phyloP scores from a whole-genome alignment of 2,797 vertebrate species.

The Hylomyscus alleni region DNA sequence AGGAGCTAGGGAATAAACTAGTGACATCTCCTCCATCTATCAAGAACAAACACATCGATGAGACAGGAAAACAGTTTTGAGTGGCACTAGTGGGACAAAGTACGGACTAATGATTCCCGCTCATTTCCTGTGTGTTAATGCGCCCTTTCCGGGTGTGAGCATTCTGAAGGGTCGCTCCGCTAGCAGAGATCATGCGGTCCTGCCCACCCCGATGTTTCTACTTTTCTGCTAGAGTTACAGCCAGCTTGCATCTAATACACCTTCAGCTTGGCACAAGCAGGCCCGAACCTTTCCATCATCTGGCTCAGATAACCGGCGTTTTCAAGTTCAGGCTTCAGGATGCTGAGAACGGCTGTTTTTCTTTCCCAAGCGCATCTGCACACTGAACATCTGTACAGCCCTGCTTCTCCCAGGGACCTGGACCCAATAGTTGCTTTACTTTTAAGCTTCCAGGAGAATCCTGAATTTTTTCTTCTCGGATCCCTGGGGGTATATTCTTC shows the following conservation, averaged over 20 bases:
- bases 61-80: not conserved
- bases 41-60: not conserved
- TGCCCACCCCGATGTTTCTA: constrained; percentile 1
- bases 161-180: constrained; percentile 58
- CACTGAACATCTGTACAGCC: not conserved
- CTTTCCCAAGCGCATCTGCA: not conserved
- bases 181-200: not conserved
- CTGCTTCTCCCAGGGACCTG: not conserved
- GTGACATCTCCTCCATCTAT: not conserved
- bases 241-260: constrained; percentile 53
- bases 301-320: constrained; percentile 51
- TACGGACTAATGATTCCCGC: not conserved
- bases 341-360: not conserved
- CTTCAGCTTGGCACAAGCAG: constrained; percentile 59
- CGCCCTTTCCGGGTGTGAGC: not conserved
- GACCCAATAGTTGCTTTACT: not conserved
- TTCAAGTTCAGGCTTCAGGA: constrained; percentile 52
- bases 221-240: constrained; percentile 70
- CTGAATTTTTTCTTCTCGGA: not conserved
- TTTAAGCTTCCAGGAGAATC: not conserved
- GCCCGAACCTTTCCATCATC: constrained; percentile 44
- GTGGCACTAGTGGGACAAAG: not conserved
- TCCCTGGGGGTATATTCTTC: not conserved
- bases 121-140: not conserved
- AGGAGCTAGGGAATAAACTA: not conserved